Base-by-base conservation (phyloP, 2,888 invertebrate species). In the Blomia tropicalis region DNA sequence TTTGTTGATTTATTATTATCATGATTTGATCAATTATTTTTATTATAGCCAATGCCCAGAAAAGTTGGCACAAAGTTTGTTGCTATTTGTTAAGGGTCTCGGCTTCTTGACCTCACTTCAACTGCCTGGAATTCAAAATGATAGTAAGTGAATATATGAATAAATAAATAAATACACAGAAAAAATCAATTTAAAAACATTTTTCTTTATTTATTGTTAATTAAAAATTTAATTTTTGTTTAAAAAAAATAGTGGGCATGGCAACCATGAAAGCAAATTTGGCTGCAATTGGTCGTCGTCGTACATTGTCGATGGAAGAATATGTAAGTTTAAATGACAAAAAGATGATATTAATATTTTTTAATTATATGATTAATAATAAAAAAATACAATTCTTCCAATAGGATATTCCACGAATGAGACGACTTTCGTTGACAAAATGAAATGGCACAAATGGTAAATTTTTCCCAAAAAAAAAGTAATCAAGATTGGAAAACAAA, bases 11-110 rank as follows among this genome's bases (percentile, higher is more conserved):
- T 19, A 7, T 47, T n/a, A n/a, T n/a, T n/a, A n/a, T n/a, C n/a
- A n/a, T n/a, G n/a, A 47, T n/a, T 47, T 47, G 7, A 7, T 25
- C 51, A 11, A 7, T 47, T 19, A 11, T n/a, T 27, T 47, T 47
- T n/a, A 47, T 11, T 47, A 11, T 29, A 62, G 62, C 19, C 54
- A 62, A 62, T 62, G 54, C 36, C 87, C 89, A 11, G 85, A 85
- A 30, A 87, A 87, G 73, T 81, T 89, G 64, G 83, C 87, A 30
- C 86, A 88, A 71, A 85, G 87, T 60, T 80, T 90, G 71, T 79
- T 89, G 66, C 80, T 89, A 63, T 87, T 90, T 79, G 84, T 87
- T 76, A 89, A 90, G 19, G 64, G 64, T 30, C 47, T 64, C 5
- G 62, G 61, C 30, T 65, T 70, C 74, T 74, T 87, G 71, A 87